These are phyloP conservation scores for Zaprionus bogoriensis DNA, from an alignment of 2,888 invertebrate species.

Conservation along the genomic window DNA sequence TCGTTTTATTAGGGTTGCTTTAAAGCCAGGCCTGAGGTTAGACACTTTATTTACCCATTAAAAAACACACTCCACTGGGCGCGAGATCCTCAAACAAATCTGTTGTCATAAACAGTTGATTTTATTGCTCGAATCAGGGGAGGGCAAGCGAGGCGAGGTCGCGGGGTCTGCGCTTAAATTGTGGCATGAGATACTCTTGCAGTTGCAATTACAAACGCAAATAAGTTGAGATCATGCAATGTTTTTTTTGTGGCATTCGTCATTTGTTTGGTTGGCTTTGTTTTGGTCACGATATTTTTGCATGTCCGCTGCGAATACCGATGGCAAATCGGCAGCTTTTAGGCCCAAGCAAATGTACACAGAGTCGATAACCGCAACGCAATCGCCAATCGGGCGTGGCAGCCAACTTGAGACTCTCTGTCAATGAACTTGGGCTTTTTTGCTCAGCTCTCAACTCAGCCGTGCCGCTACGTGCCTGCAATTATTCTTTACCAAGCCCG, in stretches of 20 bases:
- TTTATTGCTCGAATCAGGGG: not conserved
- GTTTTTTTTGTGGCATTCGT: conserved; percentile 40
- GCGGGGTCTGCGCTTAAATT: conserved; percentile 7
- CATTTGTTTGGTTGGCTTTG: conserved; percentile 37
- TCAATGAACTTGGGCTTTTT: conserved; percentile 66
- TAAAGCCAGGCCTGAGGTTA: not conserved
- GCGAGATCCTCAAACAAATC: not conserved
- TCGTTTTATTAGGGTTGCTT: not conserved
- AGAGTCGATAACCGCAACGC: conserved; percentile 71
- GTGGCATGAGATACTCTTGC: conserved; percentile 2
- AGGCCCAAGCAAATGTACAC: conserved; percentile 66
- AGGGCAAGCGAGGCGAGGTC: not conserved
- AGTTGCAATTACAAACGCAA: conserved; percentile 34
- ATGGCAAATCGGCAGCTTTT: not conserved
- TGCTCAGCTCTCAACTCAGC: too few relatives aligned
- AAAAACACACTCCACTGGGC: not conserved
- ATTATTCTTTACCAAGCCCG: conserved; percentile 63
- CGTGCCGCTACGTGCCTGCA: conserved; percentile 62
- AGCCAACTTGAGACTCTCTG: conserved; percentile 26
- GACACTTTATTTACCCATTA: not conserved
- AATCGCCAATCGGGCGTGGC: conserved; percentile 70
- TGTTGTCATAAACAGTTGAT: not conserved
- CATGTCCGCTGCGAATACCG: conserved; percentile 18
- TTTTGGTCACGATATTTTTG: conserved; percentile 58
- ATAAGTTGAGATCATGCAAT: conserved; percentile 44